These are phyloP conservation scores for Lasioglossum zephyrum DNA, from an alignment of 2,888 invertebrate species.

Conservation along the genomic window DNA sequence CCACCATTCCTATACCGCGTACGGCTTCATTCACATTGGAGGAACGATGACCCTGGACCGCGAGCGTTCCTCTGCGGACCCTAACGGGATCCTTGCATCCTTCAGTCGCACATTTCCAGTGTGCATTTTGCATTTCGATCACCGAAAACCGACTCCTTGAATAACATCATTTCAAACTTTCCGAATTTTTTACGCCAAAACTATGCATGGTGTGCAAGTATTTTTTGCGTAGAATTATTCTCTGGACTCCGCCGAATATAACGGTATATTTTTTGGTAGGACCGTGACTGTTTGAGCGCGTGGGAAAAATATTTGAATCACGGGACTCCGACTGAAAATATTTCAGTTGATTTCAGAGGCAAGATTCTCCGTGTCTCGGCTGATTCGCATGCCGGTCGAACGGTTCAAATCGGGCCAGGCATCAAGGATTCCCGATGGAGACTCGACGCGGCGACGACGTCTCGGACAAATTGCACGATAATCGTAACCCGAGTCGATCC, in stretches of 20 bases:
- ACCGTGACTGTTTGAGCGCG: background rate
- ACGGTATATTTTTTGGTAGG: background rate
- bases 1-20: slow-evolving; percentile 37
- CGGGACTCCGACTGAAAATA: background rate
- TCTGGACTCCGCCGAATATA: background rate
- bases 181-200: background rate
- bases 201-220: background rate
- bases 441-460: background rate
- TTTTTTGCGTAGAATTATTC: background rate
- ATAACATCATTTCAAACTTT: background rate
- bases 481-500: slow-evolving; percentile 52
- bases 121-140: background rate
- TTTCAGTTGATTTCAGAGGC: background rate
- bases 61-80: background rate
- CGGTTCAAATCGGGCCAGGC: background rate
- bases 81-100: background rate
- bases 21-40: slow-evolving; percentile 64
- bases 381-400: background rate
- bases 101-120: background rate
- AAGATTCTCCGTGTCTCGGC: background rate
- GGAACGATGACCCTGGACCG: slow-evolving; percentile 19
- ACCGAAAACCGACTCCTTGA: background rate
- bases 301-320: background rate
- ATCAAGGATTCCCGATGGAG: background rate
- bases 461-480: slow-evolving; percentile 43